These are phyloP conservation scores for Patella vulgata DNA, from an alignment of 1,140 invertebrate species.

Conservation along the genomic window DNA sequence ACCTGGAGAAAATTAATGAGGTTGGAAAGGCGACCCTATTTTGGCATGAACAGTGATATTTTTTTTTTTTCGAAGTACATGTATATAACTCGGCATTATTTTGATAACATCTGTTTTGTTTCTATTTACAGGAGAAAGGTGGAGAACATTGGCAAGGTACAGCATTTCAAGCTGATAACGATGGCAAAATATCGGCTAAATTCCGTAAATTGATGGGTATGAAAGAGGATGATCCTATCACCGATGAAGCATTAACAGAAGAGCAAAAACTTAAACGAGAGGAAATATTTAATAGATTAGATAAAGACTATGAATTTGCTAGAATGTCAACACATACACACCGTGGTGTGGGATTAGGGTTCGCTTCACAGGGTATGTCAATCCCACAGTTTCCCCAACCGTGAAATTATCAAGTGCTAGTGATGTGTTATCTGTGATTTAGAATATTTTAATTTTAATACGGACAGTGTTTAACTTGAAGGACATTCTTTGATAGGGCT, in stretches of 20 bases:
- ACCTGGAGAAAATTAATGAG: too few species aligned
- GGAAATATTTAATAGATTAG: constrained; percentile 90
- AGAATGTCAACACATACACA: constrained; percentile 93
- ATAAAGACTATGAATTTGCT: constrained; percentile 94
- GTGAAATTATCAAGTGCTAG: too few species aligned
- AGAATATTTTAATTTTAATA: too few species aligned
- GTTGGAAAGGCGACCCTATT: too few species aligned
- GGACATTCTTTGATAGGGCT: too few species aligned
- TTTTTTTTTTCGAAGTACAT: too few species aligned
- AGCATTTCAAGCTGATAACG: constrained; percentile 86
- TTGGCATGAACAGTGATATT: too few species aligned
- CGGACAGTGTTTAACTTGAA: too few species aligned
- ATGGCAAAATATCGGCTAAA: constrained; percentile 92
- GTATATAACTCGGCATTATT: too few species aligned
- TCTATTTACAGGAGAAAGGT: constrained; percentile 32
- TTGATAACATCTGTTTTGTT: background rate
- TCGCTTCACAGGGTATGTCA: constrained; percentile 62
- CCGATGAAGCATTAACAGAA: constrained; percentile 39
- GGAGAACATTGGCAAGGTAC: constrained; percentile 56
- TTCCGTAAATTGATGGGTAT: constrained; percentile 97
- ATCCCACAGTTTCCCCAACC: too few species aligned
- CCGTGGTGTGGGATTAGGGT: constrained; percentile 90
- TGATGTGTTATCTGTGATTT: too few species aligned
- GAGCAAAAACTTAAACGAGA: constrained; percentile 76
- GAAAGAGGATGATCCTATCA: constrained; percentile 70